phyloP scores from a whole-genome alignment of 2,888 invertebrate genomes.

The Acanthosepion pharaonis region DNA sequence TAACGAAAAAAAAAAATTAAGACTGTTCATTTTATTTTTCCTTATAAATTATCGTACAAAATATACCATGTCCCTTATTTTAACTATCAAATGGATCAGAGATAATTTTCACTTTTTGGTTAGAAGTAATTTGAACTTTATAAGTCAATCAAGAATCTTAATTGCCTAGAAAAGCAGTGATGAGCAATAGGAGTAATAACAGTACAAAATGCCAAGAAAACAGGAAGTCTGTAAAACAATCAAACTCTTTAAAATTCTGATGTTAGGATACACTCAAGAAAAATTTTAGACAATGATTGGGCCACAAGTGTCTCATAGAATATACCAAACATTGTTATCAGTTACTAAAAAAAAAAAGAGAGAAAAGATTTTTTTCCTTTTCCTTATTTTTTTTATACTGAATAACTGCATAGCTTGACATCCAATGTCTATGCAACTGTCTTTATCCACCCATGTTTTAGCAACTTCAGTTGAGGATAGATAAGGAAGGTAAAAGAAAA shows the following conservation, averaged over 20 bases:
- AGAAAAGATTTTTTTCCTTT: neutral
- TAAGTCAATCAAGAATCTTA: no score
- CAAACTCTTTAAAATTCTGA: neutral
- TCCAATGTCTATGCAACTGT: neutral
- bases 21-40: no score
- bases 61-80: no score
- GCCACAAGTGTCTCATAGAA: neutral
- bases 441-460: neutral
- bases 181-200: no score
- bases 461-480: neutral
- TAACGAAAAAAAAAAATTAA: no score
- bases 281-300: neutral
- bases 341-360: neutral
- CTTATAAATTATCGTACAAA: no score
- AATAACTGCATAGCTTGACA: neutral
- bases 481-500: neutral
- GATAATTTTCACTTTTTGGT: no score
- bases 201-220: no score
- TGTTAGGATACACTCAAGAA: neutral
- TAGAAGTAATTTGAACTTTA: no score
- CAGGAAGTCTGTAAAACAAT: neutral
- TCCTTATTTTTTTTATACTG: neutral
- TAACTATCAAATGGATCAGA: no score
- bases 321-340: neutral
- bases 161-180: no score